Conservation (phyloP, 2,888 invertebrate species). For the Catocala sponsa region DNA sequence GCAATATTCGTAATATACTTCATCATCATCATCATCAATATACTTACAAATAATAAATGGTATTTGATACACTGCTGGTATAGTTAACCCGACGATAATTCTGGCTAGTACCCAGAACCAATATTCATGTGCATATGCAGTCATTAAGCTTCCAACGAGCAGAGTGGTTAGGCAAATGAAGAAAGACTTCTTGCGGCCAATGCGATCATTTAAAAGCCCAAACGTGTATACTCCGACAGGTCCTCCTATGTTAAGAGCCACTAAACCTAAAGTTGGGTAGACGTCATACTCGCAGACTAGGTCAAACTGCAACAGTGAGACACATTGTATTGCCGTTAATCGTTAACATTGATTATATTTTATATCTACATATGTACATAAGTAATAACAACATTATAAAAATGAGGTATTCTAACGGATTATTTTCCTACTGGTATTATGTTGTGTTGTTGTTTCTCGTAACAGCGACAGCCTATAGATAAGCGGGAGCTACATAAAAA, state of each 20-base stretch:
- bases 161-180: slow-evolving; percentile 95
- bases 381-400: too few relatives aligned
- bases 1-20: slow-evolving; percentile 68
- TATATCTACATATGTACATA: too few relatives aligned
- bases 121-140: slow-evolving; percentile 93
- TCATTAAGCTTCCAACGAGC: slow-evolving; percentile 93
- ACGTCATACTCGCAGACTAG: slow-evolving; percentile 95
- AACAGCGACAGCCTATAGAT: too few relatives aligned
- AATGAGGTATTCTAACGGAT: too few relatives aligned
- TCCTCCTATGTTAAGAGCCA: slow-evolving; percentile 95
- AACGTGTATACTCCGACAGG: slow-evolving; percentile 97
- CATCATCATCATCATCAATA: too few relatives aligned
- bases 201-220: slow-evolving; percentile 95
- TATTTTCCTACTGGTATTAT: too few relatives aligned
- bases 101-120: slow-evolving; percentile 95
- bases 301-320: slow-evolving; percentile 91
- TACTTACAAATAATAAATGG: slow-evolving; percentile 97
- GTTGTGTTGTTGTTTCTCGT: too few relatives aligned
- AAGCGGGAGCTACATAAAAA: too few relatives aligned
- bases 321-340: background rate
- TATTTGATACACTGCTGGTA: slow-evolving; percentile 97
- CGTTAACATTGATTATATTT: too few relatives aligned
- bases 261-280: slow-evolving; percentile 95
- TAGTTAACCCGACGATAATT: slow-evolving; percentile 95
- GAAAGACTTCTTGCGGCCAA: slow-evolving; percentile 95